Evolutionary conservation across 1,140 invertebrate species (phyloP), one percentile per base, ranked within the genome.

Genomic region (Seison nebaliae): DNA sequence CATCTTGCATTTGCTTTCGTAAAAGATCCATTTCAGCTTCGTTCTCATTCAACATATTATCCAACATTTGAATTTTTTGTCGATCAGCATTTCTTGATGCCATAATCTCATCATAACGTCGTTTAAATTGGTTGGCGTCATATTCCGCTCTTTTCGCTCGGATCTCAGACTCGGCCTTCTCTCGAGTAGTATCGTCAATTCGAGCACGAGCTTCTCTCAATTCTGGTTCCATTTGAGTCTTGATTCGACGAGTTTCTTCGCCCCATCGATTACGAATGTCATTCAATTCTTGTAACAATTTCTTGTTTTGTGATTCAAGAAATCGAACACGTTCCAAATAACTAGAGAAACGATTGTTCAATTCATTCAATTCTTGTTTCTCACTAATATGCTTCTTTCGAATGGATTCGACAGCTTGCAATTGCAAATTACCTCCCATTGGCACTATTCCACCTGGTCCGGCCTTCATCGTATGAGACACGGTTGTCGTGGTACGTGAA

Each of bases 131-230:
- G 6, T 15, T 12, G n/a, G 23, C 33, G 12, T 42, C 39, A 19
- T 35, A 42, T 19, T 42, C 39, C 18, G 19, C 23, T 3, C 39
- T 33, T 22, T 42, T 42, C 5, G 39, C 39, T 12, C 14, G 34
- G n/a, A 42, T 42, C 32, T 42, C 39, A 22, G 34, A 16, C 2
- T 16, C 31, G 8, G 39, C 39, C 15, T 42, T 42, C 14, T 42
- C 39, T 12, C 17, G 7, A 6, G 39, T 42, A 7, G 28, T 30
- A 18, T 35, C 21, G 14, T 42, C 39, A 6, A 42, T 35, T 21
- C 18, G 21, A 0, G 19, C 33, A 8, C 39, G 11, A 5, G 24
- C 24, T 14, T 42, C 34, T 6, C 20, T 5, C 20, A 42, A 20
- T 19, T 42, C 26, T 3, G 39, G 39, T 19, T 42, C 39, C 16